These are phyloP conservation scores for Apomyelois bistriatella DNA, from an alignment of 2,888 invertebrate genomes.

Conservation along the genomic window DNA sequence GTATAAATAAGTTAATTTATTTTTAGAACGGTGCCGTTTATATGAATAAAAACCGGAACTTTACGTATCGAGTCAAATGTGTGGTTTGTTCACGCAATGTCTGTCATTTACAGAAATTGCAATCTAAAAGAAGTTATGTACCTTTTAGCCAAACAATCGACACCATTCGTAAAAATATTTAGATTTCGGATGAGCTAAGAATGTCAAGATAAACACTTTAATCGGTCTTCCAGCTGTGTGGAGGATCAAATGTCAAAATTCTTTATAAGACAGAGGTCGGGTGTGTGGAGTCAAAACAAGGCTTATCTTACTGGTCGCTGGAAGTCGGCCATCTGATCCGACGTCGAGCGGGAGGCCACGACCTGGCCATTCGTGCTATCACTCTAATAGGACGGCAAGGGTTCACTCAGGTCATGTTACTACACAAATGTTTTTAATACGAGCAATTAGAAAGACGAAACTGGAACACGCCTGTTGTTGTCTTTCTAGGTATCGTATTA, in stretches of 20 bases:
- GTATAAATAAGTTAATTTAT: background rate
- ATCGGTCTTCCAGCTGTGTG: constrained; percentile 34
- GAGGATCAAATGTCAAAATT: constrained; percentile 50
- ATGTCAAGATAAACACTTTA: constrained; percentile 15
- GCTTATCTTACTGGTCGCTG: constrained; percentile 49
- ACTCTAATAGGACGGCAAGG: constrained; percentile 31
- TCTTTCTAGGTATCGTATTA: background rate
- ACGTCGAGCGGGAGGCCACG: constrained; percentile 31
- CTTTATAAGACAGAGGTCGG: constrained; percentile 47
- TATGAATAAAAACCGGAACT: constrained; percentile 1
- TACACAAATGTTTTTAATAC: constrained; percentile 31
- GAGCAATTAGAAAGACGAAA: constrained; percentile 18
- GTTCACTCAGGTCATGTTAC: constrained; percentile 34
- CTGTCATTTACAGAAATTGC: background rate
- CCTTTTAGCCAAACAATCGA: constrained; percentile 3
- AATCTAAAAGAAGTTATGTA: background rate
- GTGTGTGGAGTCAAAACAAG: constrained; percentile 49
- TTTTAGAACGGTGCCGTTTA: background rate
- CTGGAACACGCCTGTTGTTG: constrained; percentile 6
- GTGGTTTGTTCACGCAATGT: background rate
- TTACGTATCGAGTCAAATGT: background rate
- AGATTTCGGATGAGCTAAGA: background rate
- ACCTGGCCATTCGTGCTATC: constrained; percentile 25
- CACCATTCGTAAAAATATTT: background rate
- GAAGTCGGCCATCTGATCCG: constrained; percentile 58